Evolutionary conservation across 2,888 invertebrate genomes (phyloP).

Genomic region (Criorhina ranunculi): DNA sequence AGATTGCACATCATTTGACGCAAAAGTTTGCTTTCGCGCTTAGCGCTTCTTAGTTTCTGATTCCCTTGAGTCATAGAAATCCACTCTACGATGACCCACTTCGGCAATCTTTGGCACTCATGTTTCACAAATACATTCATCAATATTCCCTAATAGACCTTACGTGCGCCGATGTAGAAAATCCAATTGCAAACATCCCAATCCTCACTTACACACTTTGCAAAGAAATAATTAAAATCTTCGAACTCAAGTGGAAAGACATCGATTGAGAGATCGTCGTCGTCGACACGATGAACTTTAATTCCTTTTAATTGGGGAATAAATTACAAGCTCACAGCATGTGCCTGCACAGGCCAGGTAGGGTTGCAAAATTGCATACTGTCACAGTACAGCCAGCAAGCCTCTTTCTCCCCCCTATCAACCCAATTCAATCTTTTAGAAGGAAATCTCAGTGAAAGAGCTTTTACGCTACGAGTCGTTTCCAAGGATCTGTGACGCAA

Average conservation of each 20-base stretch:
- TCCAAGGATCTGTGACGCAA: constrained; percentile 22
- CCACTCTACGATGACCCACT: too few species aligned
- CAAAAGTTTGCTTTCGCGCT: too few species aligned
- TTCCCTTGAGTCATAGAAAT: too few species aligned
- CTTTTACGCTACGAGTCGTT: neutral
- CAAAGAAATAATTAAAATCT: constrained; percentile 38
- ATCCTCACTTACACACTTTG: neutral
- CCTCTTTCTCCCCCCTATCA: too few species aligned
- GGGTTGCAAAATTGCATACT: constrained; percentile 47
- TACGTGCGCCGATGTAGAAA: neutral
- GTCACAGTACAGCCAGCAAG: constrained; percentile 17
- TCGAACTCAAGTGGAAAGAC: constrained; percentile 44
- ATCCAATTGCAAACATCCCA: constrained; percentile 23
- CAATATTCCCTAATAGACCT: neutral
- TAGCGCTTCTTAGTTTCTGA: too few species aligned
- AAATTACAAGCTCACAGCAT: constrained; percentile 67
- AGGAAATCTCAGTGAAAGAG: constrained; percentile 17
- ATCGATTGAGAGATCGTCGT: constrained; percentile 50
- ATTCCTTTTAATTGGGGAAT: constrained; percentile 74
- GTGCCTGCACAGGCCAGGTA: constrained; percentile 7
- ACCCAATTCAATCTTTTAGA: constrained; percentile 22
- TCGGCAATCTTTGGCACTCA: neutral
- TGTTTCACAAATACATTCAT: neutral
- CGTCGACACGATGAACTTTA: constrained; percentile 65
- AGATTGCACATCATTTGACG: too few species aligned